Conservation (phyloP, 2,113 vertebrate species). For the Megaptera novaeangliae region DNA sequence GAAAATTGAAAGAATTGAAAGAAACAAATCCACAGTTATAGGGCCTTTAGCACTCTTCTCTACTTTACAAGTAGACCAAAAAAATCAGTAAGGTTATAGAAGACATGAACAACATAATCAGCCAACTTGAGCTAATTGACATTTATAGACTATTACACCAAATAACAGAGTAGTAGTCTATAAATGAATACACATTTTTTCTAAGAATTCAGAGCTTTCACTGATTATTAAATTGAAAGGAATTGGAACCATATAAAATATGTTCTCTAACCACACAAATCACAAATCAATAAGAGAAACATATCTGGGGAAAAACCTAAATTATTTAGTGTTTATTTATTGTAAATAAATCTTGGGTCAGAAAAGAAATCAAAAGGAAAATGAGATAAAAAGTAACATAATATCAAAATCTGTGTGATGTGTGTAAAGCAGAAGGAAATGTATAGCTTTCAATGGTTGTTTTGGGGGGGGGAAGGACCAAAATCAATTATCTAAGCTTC, state of each 20-base stretch:
- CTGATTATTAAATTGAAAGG: not conserved
- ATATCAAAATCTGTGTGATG: not conserved
- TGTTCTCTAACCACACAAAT: not conserved
- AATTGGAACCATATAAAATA: not conserved
- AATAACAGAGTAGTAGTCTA: not conserved
- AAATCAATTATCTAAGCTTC: not conserved
- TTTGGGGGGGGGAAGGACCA: not conserved
- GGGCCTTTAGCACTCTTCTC: not conserved
- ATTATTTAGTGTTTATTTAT: not conserved
- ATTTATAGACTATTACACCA: not conserved
- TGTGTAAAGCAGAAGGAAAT: not conserved
- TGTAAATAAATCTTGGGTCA: not conserved
- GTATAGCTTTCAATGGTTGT: not conserved
- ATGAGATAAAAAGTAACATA: not conserved
- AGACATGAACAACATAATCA: not conserved
- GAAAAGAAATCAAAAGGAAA: not conserved
- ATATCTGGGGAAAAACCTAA: not conserved
- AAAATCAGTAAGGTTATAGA: not conserved
- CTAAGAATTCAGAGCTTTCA: not conserved
- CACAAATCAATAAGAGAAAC: not conserved
- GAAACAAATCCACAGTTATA: not conserved
- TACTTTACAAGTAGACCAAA: not conserved
- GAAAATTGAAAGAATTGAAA: not conserved
- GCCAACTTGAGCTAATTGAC: not conserved
- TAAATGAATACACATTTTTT: not conserved